Evolutionary conservation across 2,888 invertebrate genomes (phyloP).

Genomic region (Drosophila quinaria): DNA sequence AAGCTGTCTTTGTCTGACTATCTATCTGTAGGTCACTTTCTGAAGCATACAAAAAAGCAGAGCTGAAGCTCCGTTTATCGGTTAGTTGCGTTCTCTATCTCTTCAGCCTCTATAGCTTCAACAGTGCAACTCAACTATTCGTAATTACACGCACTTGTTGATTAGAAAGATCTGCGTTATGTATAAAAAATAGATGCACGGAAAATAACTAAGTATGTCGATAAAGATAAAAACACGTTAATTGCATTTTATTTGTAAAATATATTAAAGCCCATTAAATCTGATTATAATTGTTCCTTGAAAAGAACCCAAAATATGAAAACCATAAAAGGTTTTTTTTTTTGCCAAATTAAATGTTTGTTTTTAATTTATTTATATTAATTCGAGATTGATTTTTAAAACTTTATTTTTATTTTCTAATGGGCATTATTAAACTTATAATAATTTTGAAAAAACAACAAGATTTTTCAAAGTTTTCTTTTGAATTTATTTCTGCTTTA

Average conservation of each 20-base stretch:
- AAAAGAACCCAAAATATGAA: too few relatives aligned
- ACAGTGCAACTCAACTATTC: constrained; percentile 2
- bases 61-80: constrained; percentile 20
- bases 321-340: too few relatives aligned
- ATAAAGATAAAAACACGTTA: neutral
- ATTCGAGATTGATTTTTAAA: too few relatives aligned
- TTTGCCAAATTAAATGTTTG: too few relatives aligned
- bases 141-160: constrained; percentile 37
- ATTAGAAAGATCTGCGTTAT: constrained; percentile 16
- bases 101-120: constrained; percentile 11
- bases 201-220: neutral
- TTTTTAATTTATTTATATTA: too few relatives aligned
- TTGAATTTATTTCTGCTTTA: neutral
- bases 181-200: neutral
- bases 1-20: constrained; percentile 44
- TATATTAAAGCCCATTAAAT: neutral
- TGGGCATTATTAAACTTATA: too few relatives aligned
- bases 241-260: too few relatives aligned
- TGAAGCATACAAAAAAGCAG: constrained; percentile 15
- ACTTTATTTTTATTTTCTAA: too few relatives aligned
- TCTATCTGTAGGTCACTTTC: constrained; percentile 47
- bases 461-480: neutral
- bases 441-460: too few relatives aligned
- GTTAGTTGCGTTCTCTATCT: constrained; percentile 6
- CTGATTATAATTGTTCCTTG: too few relatives aligned